Base-by-base conservation (phyloP, 2,888 invertebrate genomes). In the Biston betularia region DNA sequence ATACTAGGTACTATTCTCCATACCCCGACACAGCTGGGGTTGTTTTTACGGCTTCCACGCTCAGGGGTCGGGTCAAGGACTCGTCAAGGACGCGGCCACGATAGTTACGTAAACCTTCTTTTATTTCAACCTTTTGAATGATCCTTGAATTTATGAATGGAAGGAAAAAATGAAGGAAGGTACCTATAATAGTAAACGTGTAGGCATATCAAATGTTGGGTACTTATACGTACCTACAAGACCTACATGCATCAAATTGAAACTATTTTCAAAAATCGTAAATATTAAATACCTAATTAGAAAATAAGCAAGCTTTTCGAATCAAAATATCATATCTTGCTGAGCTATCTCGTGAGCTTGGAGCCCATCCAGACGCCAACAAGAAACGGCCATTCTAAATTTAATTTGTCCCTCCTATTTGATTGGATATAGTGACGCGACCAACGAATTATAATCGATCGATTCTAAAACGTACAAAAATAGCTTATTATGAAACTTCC, bases 1-100 rank as follows among this genome's bases (percentile, higher is more conserved):
- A 48, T 15, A 48, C 6, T 48, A 15, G n/a, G 5, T 50, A 10
- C 4, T 10, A 34, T 44, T 9, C 10, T 49, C 10, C 14, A 53
- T 15, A 10, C 15, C n/a, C 24, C 50, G 9, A 9, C 6, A 38
- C 38, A 68, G 71, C 69, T 67, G 70, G 73, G 75, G 74, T 63
- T 68, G 71, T 81, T 83, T 44, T 80, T 85, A 87, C 78, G 87
- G 88, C 79, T 85, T 87, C 88, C 78, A 76, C 73, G 73, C 71
- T 75, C 70, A 78, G 77, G 77, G 50, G 34, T 15, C 61, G 65
- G 80, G 80, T 81, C 82, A 85, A 82, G 83, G 83, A 59, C 79
- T 69, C 34, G 38, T 7, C 57, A 73, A 74, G 75, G 74, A 71
- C 69, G 56, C 60, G 75, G 68, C 68, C 70, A 75, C 73, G 72